Evolutionary conservation across 2,888 invertebrate species (phyloP), one percentile per base, ranked within the genome.

Genomic region (Zygaena filipendulae): DNA sequence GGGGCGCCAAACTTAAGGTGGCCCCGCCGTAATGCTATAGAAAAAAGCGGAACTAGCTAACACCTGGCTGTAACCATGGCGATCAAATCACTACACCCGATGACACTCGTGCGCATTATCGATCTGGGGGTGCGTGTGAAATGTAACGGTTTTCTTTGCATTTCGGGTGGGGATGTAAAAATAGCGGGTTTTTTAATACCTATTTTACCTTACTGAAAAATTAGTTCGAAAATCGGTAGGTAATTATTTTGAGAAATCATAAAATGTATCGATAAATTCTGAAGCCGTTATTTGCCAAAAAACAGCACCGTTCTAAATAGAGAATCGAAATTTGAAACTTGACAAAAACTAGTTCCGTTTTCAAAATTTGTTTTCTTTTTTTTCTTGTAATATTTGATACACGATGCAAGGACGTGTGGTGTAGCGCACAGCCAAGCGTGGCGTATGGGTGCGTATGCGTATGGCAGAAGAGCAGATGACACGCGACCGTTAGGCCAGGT

Each of bases 401-500:
- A n/a, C n/a, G 13, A 27, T 23, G 27, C 35, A 34, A 49, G 37
- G 51, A 47, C 53, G 52, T 52, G 58, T 59, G 62, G 42, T 63
- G 58, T 60, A 64, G 63, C 64, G 51, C 62, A 71, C 70, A 57
- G 57, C 59, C 63, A 62, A 59, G 53, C 72, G 70, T 75, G 69
- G 59, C 7, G 16, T 16, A 6, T 16, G 16, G 16, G 16, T 4
- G 47, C 69, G 64, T 77, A 75, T 77, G 77, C 59, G 37, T 30
- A 14, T 11, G 7, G 41, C 45, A 48, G 56, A 54, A 55, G 61
- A 59, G 67, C 75, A 77, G 77, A 77, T 74, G 77, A 75, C 75
- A 77, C 70, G 64, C 69, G 75, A 72, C 77, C 77, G 77, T 79
- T 79, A 77, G 45, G 64, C 72, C 79, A 75, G 79, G 66, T 77